phyloP scores from a whole-genome alignment of 2,797 vertebrate genomes.

The Labroides dimidiatus region DNA sequence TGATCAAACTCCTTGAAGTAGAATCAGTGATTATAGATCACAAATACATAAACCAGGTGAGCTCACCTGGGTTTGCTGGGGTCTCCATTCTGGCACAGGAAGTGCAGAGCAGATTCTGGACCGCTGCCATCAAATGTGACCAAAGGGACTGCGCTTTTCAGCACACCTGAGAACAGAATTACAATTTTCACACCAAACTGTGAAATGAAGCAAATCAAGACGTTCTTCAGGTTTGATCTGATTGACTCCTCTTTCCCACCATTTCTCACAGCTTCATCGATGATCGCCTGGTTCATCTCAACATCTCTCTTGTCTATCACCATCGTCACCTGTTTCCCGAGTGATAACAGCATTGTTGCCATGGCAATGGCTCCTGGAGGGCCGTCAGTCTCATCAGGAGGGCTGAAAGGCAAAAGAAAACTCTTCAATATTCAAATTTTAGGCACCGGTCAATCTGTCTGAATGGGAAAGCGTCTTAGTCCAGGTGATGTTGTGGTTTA shows the following conservation, averaged over 20 bases:
- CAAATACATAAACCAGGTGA: neutral
- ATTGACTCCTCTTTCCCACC: slow-evolving; percentile 66
- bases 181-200: neutral
- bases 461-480: no score
- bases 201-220: no score
- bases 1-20: no score
- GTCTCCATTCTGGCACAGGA: slow-evolving; percentile 88
- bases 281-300: slow-evolving; percentile 63
- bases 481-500: no score
- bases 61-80: slow-evolving; percentile 83
- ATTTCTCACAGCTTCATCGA: slow-evolving; percentile 80
- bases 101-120: slow-evolving; percentile 78
- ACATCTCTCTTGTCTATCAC: slow-evolving; percentile 82
- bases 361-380: slow-evolving; percentile 86
- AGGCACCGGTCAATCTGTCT: no score
- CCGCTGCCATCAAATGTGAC: slow-evolving; percentile 82
- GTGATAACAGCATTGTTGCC: slow-evolving; percentile 82
- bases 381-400: slow-evolving; percentile 86
- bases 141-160: slow-evolving; percentile 81
- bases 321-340: slow-evolving; percentile 82
- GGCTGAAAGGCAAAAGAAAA: slow-evolving; percentile 50
- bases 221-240: no score
- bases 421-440: neutral
- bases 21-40: no score
- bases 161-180: slow-evolving; percentile 71